Conservation (phyloP, 2,113 vertebrate species). For the Bos javanicus region DNA sequence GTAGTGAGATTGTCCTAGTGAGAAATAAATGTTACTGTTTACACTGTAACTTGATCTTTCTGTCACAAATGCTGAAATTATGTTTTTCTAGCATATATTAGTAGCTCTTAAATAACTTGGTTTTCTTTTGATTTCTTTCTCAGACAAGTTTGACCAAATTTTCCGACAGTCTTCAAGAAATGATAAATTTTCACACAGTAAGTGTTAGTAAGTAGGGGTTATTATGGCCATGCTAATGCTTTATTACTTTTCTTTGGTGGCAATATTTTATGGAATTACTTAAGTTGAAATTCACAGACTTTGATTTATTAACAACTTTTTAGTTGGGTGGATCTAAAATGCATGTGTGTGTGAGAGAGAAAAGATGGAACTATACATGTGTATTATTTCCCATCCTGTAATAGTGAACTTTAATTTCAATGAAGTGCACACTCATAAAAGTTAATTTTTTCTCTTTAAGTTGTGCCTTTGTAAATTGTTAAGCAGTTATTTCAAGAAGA, state of each 20-base stretch:
- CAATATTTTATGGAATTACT: not conserved
- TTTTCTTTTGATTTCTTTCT: constrained; percentile 66
- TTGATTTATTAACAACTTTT: not conserved
- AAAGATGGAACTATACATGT: too few relatives aligned
- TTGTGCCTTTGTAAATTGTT: constrained; percentile 13
- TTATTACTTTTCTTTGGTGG: not conserved
- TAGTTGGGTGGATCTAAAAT: constrained; percentile 7
- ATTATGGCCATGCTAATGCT: not conserved
- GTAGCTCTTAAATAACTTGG: not conserved
- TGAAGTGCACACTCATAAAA: not conserved
- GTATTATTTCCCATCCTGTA: constrained; percentile 26
- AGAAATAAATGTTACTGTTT: constrained; percentile 28
- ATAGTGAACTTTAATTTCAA: not conserved
- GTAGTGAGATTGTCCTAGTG: not conserved
- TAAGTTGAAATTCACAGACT: not conserved
- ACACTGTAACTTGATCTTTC: constrained; percentile 20
- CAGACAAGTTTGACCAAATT: constrained; percentile 94
- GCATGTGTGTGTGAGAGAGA: not conserved
- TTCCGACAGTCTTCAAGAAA: constrained; percentile 96
- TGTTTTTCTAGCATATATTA: constrained; percentile 43
- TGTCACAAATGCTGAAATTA: constrained; percentile 24
- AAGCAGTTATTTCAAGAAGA: constrained; percentile 17
- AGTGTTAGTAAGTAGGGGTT: constrained; percentile 70
- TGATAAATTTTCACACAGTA: constrained; percentile 99
- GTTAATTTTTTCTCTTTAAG: not conserved